These are phyloP conservation scores for Neelides sp. DNA, from an alignment of 1,140 invertebrate species.

Conservation along the genomic window DNA sequence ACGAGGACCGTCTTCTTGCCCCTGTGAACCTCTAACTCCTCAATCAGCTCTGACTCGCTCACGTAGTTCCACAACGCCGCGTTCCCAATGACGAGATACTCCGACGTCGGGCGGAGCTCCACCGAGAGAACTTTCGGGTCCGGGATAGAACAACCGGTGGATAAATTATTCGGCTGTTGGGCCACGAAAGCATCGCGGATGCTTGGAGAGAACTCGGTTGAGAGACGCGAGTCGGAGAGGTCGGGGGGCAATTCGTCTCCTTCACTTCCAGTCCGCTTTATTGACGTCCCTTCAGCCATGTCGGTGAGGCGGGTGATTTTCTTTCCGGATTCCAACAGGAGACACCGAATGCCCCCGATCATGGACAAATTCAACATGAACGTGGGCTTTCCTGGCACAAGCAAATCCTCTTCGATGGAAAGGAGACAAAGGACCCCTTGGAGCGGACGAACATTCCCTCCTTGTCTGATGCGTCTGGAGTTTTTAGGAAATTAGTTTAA, in stretches of 20 bases:
- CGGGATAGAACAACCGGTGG: conserved; percentile 40
- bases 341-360: conserved; percentile 28
- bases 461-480: conserved; percentile 24
- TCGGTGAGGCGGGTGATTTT: conserved; percentile 26
- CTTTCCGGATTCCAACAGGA: conserved; percentile 25
- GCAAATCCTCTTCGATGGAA: conserved; percentile 20
- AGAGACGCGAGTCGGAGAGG: too few relatives aligned
- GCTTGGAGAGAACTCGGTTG: too few relatives aligned
- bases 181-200: too few relatives aligned
- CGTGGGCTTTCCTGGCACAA: conserved; percentile 10
- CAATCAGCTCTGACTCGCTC: conserved; percentile 55
- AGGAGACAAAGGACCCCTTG: conserved; percentile 28
- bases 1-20: conserved; percentile 49
- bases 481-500: neutral
- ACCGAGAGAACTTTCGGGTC: conserved; percentile 63
- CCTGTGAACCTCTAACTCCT: conserved; percentile 61
- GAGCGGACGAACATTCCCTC: conserved; percentile 24
- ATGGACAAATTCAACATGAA: conserved; percentile 27
- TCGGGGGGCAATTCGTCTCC: too few relatives aligned
- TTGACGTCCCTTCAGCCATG: neutral
- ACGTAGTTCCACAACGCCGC: conserved; percentile 63
- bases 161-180: too few relatives aligned
- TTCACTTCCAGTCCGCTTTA: too few relatives aligned
- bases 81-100: conserved; percentile 66
- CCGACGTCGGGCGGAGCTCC: conserved; percentile 59